Conservation (phyloP, 2,888 invertebrate genomes). For the Drosophila lacicola region DNA sequence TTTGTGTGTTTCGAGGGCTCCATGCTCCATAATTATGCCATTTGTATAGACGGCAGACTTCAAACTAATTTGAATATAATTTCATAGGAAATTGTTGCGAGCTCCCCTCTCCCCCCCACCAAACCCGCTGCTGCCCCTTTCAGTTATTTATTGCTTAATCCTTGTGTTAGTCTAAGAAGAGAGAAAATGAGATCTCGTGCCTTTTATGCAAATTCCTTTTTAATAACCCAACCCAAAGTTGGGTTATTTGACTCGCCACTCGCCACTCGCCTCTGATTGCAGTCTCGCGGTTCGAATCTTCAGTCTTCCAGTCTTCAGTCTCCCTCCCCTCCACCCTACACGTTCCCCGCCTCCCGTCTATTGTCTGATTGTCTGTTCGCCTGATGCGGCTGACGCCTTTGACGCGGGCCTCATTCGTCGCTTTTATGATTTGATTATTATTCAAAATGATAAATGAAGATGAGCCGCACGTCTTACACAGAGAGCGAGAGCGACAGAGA, state of each 20-base stretch:
- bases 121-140: not conserved
- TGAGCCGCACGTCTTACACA: constrained; percentile 47
- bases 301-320: not conserved
- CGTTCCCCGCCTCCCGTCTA: constrained; percentile 12
- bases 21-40: constrained; percentile 64
- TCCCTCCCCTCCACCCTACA: not conserved
- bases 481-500: not conserved
- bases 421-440: constrained; percentile 80
- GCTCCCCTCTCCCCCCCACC: constrained; percentile 6
- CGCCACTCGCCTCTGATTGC: constrained; percentile 50
- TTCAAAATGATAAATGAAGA: constrained; percentile 82
- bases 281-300: constrained; percentile 17
- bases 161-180: constrained; percentile 53
- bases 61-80: constrained; percentile 81
- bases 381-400: constrained; percentile 59
- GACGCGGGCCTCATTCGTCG: constrained; percentile 47
- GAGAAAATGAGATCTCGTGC: constrained; percentile 58
- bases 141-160: constrained; percentile 80
- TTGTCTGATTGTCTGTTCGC: constrained; percentile 47
- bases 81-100: constrained; percentile 62
- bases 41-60: constrained; percentile 70
- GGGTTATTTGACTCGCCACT: constrained; percentile 28
- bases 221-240: constrained; percentile 68
- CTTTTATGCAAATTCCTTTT: constrained; percentile 82
- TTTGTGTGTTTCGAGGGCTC: constrained; percentile 19